Conservation (phyloP, 2,113 vertebrate species). For the Patagioenas fasciata region DNA sequence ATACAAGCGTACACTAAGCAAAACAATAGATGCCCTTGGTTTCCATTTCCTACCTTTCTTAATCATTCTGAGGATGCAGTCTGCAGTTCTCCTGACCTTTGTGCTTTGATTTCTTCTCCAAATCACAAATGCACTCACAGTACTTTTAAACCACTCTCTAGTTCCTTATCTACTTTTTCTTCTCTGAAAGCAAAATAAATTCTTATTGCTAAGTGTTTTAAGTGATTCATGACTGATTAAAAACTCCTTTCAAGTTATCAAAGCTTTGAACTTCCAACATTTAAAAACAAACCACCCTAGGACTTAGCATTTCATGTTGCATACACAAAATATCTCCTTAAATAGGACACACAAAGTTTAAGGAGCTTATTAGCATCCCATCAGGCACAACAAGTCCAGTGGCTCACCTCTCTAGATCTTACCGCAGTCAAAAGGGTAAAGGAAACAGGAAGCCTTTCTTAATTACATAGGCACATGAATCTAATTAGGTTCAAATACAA, state of each 20-base stretch:
- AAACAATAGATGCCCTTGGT: fast-evolving
- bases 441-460: not conserved
- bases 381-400: fast-evolving
- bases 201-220: fast-evolving
- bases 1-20: not conserved
- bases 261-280: not conserved
- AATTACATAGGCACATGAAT: not conserved
- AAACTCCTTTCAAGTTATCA: not conserved
- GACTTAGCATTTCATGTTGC: fast-evolving
- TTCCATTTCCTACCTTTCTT: not conserved
- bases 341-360: fast-evolving
- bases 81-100: not conserved
- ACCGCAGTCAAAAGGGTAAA: not conserved
- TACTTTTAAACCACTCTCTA: not conserved
- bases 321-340: no score
- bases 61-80: not conserved
- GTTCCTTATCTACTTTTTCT: not conserved
- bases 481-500: not conserved
- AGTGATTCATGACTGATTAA: not conserved
- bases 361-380: fast-evolving
- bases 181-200: not conserved
- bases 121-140: fast-evolving
- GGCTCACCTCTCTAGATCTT: fast-evolving
- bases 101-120: not conserved
- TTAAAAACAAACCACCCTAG: not conserved